These are phyloP conservation scores for Empidonax alnorum DNA, from an alignment of 2,113 vertebrate genomes.

Conservation along the genomic window DNA sequence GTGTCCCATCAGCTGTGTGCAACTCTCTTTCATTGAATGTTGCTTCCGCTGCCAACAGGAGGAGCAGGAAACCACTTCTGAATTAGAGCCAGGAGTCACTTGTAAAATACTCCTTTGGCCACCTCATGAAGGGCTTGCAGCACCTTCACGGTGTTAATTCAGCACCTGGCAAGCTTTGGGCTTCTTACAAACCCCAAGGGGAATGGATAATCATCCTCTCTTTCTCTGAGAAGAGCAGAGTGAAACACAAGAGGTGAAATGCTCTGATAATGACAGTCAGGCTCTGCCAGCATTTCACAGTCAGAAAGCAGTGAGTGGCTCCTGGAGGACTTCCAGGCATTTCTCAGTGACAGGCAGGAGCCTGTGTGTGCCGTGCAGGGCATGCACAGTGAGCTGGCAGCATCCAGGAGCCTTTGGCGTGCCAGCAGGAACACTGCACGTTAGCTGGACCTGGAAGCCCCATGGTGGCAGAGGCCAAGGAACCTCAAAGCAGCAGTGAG, in stretches of 20 bases:
- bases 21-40: not conserved
- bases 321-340: not conserved
- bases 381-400: not conserved
- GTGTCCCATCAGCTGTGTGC: not conserved
- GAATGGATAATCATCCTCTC: not conserved
- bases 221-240: not conserved
- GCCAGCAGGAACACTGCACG: rapidly evolving
- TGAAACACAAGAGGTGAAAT: not conserved
- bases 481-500: not conserved
- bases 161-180: not conserved
- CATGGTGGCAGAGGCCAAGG: not conserved
- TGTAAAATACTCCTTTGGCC: not conserved
- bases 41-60: not conserved
- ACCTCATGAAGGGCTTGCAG: rapidly evolving
- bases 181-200: not conserved
- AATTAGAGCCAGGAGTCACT: not conserved
- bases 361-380: not conserved
- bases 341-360: not conserved
- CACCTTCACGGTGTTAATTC: not conserved
- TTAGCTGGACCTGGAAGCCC: not conserved
- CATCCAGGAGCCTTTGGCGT: rapidly evolving
- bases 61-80: not conserved
- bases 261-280: not conserved
- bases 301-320: not conserved
- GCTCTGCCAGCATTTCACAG: not conserved